phyloP scores from a whole-genome alignment of 2,888 invertebrate species.

The Drosophila nr. perissopoda region DNA sequence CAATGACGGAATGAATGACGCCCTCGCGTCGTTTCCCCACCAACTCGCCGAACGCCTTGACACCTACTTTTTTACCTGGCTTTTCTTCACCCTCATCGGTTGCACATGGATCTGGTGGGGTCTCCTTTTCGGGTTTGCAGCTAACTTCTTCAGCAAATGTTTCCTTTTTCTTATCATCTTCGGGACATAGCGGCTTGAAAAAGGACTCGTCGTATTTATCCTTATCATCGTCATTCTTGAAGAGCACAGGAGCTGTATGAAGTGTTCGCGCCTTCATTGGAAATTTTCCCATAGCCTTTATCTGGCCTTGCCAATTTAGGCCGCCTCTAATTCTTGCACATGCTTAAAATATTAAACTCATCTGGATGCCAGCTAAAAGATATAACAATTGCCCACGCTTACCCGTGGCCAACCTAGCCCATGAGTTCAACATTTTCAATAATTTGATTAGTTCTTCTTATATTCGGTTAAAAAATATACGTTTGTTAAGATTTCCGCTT shows the following conservation, averaged over 20 bases:
- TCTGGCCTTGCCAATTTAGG: not conserved
- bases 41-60: constrained; percentile 7
- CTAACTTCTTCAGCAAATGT: not conserved
- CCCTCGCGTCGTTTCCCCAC: constrained; percentile 56
- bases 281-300: not conserved
- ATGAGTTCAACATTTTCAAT: constrained; percentile 49
- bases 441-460: not conserved
- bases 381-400: constrained; percentile 13
- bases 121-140: not conserved
- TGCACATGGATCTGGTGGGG: not conserved
- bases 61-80: not conserved
- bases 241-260: constrained; percentile 15
- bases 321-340: constrained; percentile 18
- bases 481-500: not conserved
- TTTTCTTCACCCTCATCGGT: not conserved
- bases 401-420: constrained; percentile 53
- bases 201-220: constrained; percentile 1
- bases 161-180: constrained; percentile 2
- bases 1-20: constrained; percentile 91
- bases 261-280: constrained; percentile 26
- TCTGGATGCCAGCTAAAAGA: not conserved
- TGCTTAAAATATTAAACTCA: constrained; percentile 24
- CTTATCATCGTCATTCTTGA: constrained; percentile 41
- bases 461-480: not conserved
- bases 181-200: constrained; percentile 16